phyloP scores from a whole-genome alignment of 2,888 invertebrate species.

The Melanostoma scalare region DNA sequence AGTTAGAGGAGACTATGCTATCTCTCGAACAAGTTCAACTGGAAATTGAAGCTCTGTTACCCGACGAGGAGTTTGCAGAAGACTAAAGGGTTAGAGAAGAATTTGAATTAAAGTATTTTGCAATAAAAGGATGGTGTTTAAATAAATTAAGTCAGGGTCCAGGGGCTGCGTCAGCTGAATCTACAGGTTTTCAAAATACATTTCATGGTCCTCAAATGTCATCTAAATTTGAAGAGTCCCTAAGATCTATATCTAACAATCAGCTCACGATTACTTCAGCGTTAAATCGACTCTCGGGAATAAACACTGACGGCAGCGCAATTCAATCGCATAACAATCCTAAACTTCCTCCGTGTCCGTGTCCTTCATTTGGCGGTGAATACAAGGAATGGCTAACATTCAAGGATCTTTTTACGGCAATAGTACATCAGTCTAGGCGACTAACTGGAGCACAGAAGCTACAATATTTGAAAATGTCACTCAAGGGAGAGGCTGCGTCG shows the following conservation, averaged over 20 bases:
- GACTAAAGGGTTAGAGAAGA: slow-evolving; percentile 7
- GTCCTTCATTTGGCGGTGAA: neutral
- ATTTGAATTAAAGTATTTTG: slow-evolving; percentile 14
- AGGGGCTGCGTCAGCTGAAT: neutral
- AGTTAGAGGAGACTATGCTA: neutral
- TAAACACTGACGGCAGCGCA: neutral
- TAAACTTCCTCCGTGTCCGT: neutral
- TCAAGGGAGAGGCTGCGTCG: neutral
- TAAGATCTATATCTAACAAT: neutral
- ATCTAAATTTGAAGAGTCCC: neutral
- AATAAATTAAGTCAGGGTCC: neutral
- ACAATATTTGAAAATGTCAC: neutral
- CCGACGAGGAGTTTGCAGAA: neutral
- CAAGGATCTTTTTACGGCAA: slow-evolving; percentile 13
- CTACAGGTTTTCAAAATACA: neutral
- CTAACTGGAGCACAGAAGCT: slow-evolving; percentile 10
- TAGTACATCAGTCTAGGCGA: slow-evolving; percentile 2
- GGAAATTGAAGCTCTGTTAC: neutral
- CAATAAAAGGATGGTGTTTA: slow-evolving; percentile 7
- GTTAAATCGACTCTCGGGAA: neutral
- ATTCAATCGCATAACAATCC: neutral
- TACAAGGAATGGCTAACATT: slow-evolving; percentile 12
- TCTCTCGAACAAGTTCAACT: neutral
- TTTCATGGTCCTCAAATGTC: neutral
- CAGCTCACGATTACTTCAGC: neutral